A percentile compares a stretch with the other conserved stretches of the same genome.
Evolutionary conservation across 2,797 vertebrate genomes (phyloP).

Genomic region (Chelidonichthys spinosus): DNA sequence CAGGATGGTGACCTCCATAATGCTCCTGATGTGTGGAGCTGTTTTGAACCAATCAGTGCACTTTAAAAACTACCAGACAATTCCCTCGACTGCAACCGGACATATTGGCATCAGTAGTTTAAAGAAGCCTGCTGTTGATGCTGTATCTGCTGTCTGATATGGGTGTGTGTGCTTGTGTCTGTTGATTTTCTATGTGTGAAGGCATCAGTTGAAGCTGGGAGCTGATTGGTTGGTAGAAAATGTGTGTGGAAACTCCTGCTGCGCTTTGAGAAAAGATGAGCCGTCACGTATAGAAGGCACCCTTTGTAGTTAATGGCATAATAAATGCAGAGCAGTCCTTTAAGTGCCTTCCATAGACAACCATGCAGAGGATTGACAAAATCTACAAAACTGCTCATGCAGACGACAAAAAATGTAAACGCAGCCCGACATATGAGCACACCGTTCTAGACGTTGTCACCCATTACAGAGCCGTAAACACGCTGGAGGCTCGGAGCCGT

Average conservation of each 20-base stretch:
- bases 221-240: background rate
- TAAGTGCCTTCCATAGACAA: constrained; percentile 4
- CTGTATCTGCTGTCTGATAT: background rate
- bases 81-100: background rate
- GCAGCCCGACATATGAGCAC: constrained; percentile 17
- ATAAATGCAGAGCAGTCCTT: constrained; percentile 14
- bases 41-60: background rate
- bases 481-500: constrained; percentile 4
- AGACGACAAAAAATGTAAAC: constrained; percentile 40
- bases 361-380: constrained; percentile 18
- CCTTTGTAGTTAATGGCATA: constrained; percentile 11
- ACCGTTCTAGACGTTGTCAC: constrained; percentile 5
- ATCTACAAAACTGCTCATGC: constrained; percentile 11
- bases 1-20: background rate
- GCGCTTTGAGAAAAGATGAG: constrained; percentile 3
- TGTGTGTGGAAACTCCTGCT: background rate
- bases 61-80: background rate
- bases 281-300: background rate
- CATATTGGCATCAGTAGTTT: background rate
- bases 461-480: constrained; percentile 12
- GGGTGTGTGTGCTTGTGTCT: background rate
- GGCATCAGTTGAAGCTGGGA: background rate
- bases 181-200: constrained; percentile 5
- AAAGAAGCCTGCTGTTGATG: constrained; percentile 5
- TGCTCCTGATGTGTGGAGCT: background rate